Percentiles rank a stretch among this genome's conserved stretches.
Conservation (phyloP, 2,113 vertebrate species). For the Dipodomys merriami region DNA sequence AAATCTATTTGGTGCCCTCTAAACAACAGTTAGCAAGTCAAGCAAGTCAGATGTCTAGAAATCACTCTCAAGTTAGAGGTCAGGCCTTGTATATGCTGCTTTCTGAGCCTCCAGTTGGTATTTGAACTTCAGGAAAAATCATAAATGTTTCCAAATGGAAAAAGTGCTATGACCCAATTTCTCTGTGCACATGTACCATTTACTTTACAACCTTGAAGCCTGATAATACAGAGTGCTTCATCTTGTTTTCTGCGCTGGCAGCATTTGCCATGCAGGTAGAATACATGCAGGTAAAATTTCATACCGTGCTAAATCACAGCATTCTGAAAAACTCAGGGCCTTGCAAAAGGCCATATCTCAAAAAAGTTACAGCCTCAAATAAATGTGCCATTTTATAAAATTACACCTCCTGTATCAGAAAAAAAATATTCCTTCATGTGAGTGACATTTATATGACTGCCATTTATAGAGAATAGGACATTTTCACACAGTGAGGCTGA, state of each 20-base stretch:
- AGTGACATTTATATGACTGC: conserved; percentile 80
- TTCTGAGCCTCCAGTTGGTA: neutral
- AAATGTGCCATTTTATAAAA: conserved; percentile 80
- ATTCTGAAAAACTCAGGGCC: conserved; percentile 57
- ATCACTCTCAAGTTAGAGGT: conserved; percentile 1
- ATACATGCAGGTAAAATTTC: conserved; percentile 35
- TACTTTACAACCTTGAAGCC: conserved; percentile 40
- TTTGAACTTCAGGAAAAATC: conserved; percentile 20
- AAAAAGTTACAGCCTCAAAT: conserved; percentile 74
- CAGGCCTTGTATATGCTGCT: neutral
- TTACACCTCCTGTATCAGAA: conserved; percentile 73
- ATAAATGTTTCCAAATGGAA: neutral
- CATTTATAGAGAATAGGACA: conserved; percentile 78
- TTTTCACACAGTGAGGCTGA: conserved; percentile 76
- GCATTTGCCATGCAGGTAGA: conserved; percentile 25
- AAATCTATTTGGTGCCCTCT: conserved; percentile 40
- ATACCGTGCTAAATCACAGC: conserved; percentile 63
- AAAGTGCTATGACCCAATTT: conserved; percentile 45
- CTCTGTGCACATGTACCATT: conserved; percentile 40
- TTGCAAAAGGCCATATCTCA: conserved; percentile 76
- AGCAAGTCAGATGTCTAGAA: conserved; percentile 3
- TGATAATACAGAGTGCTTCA: conserved; percentile 21
- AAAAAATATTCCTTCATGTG: conserved; percentile 71
- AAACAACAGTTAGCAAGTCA: conserved; percentile 37
- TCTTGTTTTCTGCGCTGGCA: neutral